Percentiles rank a stretch among this genome's conserved stretches.
Evolutionary conservation across 2,797 vertebrate genomes (phyloP).

Genomic region (Clarias platycephalus): DNA sequence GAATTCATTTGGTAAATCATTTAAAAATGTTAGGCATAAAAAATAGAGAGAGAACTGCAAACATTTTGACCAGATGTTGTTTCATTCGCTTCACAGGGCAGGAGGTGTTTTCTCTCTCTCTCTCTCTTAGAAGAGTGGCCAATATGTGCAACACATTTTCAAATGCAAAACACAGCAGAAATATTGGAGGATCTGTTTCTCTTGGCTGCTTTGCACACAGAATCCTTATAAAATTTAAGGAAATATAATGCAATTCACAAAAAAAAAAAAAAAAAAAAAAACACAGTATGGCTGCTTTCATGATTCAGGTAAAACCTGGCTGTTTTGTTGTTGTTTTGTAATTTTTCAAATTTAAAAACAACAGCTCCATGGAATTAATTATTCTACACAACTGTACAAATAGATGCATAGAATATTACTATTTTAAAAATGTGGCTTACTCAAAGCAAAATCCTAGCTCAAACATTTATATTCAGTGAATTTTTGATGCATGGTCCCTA

Average conservation of each 20-base stretch:
- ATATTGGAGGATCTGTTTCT: conserved; percentile 1
- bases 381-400: neutral
- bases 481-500: conserved; percentile 7
- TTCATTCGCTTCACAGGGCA: conserved; percentile 7
- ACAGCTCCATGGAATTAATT: neutral
- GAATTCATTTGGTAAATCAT: neutral
- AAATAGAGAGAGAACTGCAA: neutral
- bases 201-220: neutral
- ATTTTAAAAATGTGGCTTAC: neutral
- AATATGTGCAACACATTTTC: conserved; percentile 7
- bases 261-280: neutral
- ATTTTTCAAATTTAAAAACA: too few relatives aligned
- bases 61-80: conserved; percentile 19
- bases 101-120: neutral
- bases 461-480: neutral
- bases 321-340: neutral
- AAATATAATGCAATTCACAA: neutral
- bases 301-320: neutral
- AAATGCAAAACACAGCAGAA: neutral
- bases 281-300: neutral
- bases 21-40: conserved; percentile 4
- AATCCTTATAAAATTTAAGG: neutral
- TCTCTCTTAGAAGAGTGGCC: neutral
- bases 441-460: neutral
- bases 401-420: neutral